Conservation (phyloP, 1,140 invertebrate genomes). For the Acyrthosiphon pisum region DNA sequence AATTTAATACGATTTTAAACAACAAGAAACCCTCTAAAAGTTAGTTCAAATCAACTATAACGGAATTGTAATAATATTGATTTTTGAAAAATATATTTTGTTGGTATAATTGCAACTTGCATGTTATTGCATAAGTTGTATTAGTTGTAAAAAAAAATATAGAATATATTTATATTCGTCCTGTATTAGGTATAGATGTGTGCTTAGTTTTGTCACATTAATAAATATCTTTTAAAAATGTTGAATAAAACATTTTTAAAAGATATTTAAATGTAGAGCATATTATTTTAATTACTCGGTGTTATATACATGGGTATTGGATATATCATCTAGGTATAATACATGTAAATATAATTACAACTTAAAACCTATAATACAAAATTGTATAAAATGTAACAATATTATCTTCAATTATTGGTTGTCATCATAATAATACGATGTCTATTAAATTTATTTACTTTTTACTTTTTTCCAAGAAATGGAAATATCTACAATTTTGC, state of each 20-base stretch:
- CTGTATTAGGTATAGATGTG: neutral
- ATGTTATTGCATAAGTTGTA: neutral
- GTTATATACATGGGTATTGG: too few species aligned
- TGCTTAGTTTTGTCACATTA: neutral
- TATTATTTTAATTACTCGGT: neutral
- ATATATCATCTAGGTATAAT: too few species aligned
- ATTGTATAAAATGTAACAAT: neutral
- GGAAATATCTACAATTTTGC: neutral
- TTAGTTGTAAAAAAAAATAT: neutral
- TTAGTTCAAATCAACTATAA: conserved; percentile 13
- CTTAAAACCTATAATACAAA: neutral
- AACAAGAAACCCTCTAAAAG: conserved; percentile 15
- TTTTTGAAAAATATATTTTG: conserved; percentile 12
- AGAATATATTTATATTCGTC: neutral
- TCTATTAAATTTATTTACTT: too few species aligned
- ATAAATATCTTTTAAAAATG: neutral
- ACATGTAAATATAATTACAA: neutral
- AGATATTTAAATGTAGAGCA: neutral
- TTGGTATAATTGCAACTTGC: neutral
- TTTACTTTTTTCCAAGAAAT: neutral
- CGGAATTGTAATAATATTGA: neutral
- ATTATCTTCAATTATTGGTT: too few species aligned
- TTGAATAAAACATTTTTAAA: too few species aligned
- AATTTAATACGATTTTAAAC: conserved; percentile 26
- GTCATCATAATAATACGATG: too few species aligned